phyloP scores from a whole-genome alignment of 2,113 vertebrate species.

The Gorsachius goisagi region DNA sequence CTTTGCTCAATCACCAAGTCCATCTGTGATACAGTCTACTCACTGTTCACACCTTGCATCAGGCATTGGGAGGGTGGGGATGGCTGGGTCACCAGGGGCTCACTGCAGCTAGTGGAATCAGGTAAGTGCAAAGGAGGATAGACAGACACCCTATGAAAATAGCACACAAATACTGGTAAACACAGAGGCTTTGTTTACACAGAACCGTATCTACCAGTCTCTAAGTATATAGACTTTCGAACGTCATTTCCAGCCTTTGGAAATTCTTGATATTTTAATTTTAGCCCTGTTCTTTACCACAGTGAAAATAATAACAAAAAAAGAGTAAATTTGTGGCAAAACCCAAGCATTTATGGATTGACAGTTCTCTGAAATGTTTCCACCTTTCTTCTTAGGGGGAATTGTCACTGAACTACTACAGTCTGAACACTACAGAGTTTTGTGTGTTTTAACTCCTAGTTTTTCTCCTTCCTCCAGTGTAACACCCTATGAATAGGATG shows the following conservation, averaged over 20 bases:
- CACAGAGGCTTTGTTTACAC: background rate
- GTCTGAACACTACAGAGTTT: background rate
- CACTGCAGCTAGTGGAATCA: background rate
- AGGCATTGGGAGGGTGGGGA: no score
- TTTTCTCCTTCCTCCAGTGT: background rate
- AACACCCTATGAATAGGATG: background rate
- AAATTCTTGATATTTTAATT: background rate
- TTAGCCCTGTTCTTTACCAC: background rate
- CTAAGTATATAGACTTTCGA: rapidly evolving
- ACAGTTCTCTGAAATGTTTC: background rate
- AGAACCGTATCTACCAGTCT: background rate
- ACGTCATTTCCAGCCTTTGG: background rate
- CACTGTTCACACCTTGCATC: background rate
- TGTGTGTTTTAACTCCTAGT: background rate
- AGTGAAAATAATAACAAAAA: background rate
- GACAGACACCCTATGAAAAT: background rate
- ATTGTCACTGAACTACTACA: background rate
- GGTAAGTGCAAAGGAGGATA: background rate
- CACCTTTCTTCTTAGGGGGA: background rate
- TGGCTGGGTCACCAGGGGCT: background rate
- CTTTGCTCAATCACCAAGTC: background rate
- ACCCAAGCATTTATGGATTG: background rate
- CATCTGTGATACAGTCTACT: no score
- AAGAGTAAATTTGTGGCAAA: background rate
- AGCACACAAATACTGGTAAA: background rate